These are phyloP conservation scores for Orchesella flavescens DNA, from an alignment of 2,888 invertebrate species.

Conservation along the genomic window DNA sequence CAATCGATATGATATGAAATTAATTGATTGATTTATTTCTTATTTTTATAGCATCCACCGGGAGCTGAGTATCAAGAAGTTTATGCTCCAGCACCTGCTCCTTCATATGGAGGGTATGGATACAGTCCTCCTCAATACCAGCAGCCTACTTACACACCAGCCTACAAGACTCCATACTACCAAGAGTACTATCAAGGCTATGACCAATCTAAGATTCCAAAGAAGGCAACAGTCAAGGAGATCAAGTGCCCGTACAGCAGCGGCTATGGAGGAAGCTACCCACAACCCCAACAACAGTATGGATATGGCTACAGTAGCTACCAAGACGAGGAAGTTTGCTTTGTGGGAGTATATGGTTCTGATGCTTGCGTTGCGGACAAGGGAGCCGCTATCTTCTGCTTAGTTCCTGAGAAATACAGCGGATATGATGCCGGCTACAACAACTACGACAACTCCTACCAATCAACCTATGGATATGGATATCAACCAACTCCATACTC, in stretches of 20 bases:
- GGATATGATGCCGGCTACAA: conserved; percentile 48
- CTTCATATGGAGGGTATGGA: conserved; percentile 19
- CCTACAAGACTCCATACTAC: conserved; percentile 61
- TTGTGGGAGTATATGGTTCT: conserved; percentile 70
- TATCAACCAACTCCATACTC: conserved; percentile 55
- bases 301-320: conserved; percentile 57
- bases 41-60: conserved; percentile 60
- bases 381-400: conserved; percentile 70
- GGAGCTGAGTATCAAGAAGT: conserved; percentile 49
- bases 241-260: conserved; percentile 62
- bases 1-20: background rate
- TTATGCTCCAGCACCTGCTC: background rate
- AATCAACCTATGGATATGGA: conserved; percentile 41
- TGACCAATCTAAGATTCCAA: conserved; percentile 66
- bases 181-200: conserved; percentile 60
- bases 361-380: conserved; percentile 71
- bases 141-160: conserved; percentile 27
- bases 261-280: conserved; percentile 35
- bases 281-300: background rate
- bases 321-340: conserved; percentile 67
- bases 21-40: background rate
- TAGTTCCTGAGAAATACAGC: conserved; percentile 64
- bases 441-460: conserved; percentile 46
- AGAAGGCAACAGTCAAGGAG: conserved; percentile 69
- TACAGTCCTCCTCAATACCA: conserved; percentile 16